phyloP scores from a whole-genome alignment of 2,113 vertebrate species.

The Sebastes fasciatus region DNA sequence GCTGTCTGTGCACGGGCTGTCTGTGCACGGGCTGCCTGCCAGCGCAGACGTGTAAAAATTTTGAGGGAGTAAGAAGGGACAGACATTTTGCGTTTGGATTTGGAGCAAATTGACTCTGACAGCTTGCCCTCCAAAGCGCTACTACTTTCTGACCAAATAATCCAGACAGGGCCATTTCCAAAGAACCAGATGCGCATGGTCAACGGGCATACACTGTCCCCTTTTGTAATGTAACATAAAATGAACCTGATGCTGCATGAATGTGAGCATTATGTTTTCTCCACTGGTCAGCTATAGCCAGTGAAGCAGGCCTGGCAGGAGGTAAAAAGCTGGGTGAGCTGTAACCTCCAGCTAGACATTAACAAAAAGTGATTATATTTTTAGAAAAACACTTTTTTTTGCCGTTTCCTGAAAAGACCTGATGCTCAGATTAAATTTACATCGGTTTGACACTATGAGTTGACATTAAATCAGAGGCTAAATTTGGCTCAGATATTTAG shows the following conservation, averaged over 20 bases:
- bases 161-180: slow-evolving; percentile 51
- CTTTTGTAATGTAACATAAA: slow-evolving; percentile 71
- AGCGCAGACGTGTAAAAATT: slow-evolving; percentile 53
- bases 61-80: slow-evolving; percentile 48
- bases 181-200: slow-evolving; percentile 65
- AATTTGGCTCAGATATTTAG: not conserved
- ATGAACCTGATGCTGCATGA: slow-evolving; percentile 64
- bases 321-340: slow-evolving; percentile 38
- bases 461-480: not conserved
- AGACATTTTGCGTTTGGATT: slow-evolving; percentile 61
- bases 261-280: slow-evolving; percentile 71
- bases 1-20: too few species aligned
- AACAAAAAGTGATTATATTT: slow-evolving; percentile 23
- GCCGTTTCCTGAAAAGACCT: not conserved
- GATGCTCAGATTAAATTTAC: not conserved
- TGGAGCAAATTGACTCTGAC: slow-evolving; percentile 64
- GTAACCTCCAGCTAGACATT: slow-evolving; percentile 36
- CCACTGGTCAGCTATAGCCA: slow-evolving; percentile 60
- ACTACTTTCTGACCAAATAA: slow-evolving; percentile 64
- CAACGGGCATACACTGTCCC: slow-evolving; percentile 51
- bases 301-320: slow-evolving; percentile 31
- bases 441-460: not conserved
- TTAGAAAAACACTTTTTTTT: not conserved
- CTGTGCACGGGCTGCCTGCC: slow-evolving; percentile 52
- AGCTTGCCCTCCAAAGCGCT: slow-evolving; percentile 42